These are phyloP conservation scores for Nematostella vectensis DNA, from an alignment of 92 coral and sea anemone genomes.

Conservation along the genomic window DNA sequence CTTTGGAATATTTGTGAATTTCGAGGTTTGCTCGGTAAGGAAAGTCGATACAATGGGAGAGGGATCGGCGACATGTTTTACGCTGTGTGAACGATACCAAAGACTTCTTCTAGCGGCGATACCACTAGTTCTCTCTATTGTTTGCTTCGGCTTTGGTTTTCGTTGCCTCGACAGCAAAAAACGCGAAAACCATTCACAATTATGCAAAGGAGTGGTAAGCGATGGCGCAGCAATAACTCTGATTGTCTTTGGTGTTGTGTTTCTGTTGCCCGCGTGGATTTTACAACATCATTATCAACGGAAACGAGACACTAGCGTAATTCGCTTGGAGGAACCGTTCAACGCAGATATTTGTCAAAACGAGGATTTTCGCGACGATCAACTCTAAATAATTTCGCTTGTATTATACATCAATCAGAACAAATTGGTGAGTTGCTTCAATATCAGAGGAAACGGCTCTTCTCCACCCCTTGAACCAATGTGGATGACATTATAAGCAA, in stretches of 20 bases:
- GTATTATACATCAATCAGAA: too few species aligned
- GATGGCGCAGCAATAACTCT: constrained; percentile 13
- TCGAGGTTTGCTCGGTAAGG: too few species aligned
- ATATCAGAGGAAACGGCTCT: too few species aligned
- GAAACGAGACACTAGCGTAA: constrained; percentile 9
- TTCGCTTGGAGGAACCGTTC: constrained; percentile 13
- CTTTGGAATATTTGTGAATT: too few species aligned
- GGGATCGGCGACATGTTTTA: constrained; percentile 22
- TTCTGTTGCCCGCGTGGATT: constrained; percentile 16
- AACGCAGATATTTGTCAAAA: constrained; percentile 25
- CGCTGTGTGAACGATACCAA: constrained; percentile 17
- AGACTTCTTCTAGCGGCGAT: constrained; percentile 10
- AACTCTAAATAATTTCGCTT: constrained; percentile 7
- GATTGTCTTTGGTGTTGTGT: constrained; percentile 14
- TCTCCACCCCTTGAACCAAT: too few species aligned
- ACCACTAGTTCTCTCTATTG: constrained; percentile 20
- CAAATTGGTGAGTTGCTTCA: too few species aligned
- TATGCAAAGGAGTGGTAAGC: constrained; percentile 20
- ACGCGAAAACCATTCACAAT: constrained; percentile 7
- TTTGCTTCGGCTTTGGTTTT: constrained; percentile 34
- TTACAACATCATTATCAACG: constrained; percentile 21
- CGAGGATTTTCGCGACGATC: constrained; percentile 14
- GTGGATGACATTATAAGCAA: too few species aligned
- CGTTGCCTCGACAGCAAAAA: constrained; percentile 25
- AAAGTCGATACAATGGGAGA: constrained; percentile 14